These are phyloP conservation scores for Carabus problematicus DNA, from an alignment of 2,888 invertebrate species.

Conservation along the genomic window DNA sequence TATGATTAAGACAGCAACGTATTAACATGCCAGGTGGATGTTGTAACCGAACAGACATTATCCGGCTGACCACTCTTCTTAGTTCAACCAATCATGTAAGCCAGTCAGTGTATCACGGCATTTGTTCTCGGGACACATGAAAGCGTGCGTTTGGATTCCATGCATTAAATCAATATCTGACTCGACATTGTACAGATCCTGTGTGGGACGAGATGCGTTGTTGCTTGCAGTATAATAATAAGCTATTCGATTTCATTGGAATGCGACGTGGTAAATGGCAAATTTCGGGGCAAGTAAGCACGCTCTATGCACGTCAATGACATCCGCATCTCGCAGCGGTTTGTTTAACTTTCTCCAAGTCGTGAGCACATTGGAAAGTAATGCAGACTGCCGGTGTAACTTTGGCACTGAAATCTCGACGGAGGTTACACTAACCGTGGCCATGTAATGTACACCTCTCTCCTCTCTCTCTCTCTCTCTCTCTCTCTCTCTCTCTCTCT, in stretches of 20 bases:
- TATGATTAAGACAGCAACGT: conserved; percentile 19
- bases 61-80: conserved; percentile 27
- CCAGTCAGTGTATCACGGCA: too few species aligned
- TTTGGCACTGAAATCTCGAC: conserved; percentile 38
- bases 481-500: too few species aligned
- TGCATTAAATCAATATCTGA: not conserved
- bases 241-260: conserved; percentile 34
- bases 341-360: conserved; percentile 46
- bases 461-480: too few species aligned
- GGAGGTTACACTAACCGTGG: conserved; percentile 25
- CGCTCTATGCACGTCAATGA: conserved; percentile 24
- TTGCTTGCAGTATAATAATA: not conserved
- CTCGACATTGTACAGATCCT: not conserved
- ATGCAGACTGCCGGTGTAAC: conserved; percentile 44
- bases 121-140: too few species aligned
- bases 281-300: conserved; percentile 4
- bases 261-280: conserved; percentile 18
- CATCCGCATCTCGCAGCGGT: conserved; percentile 36
- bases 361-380: conserved; percentile 46
- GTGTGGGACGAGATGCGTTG: not conserved
- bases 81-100: conserved; percentile 21
- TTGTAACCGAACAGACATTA: too few species aligned
- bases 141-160: not conserved
- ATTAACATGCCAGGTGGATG: conserved; percentile 17
- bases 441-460: not conserved